These are phyloP conservation scores for Cydia strobilella DNA, from an alignment of 1,140 invertebrate genomes.

Conservation along the genomic window DNA sequence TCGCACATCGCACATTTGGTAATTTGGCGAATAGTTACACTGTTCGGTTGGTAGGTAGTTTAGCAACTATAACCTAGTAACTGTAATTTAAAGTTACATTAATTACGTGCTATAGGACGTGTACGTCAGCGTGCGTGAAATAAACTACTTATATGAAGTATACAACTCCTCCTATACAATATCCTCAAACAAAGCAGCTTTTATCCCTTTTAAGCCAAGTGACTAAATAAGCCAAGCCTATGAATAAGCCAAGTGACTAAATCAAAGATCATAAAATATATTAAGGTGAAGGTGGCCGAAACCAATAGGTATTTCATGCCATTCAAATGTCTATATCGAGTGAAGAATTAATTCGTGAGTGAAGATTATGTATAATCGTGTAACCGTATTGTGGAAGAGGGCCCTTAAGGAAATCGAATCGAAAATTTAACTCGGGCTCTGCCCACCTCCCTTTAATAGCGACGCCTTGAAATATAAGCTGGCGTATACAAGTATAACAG, in stretches of 20 bases:
- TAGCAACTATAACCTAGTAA: background rate
- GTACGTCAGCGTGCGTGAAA: no score
- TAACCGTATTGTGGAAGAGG: no score
- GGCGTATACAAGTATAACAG: slow-evolving; percentile 15
- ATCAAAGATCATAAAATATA: slow-evolving; percentile 2
- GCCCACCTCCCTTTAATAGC: background rate
- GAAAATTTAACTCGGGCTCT: no score
- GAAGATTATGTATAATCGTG: no score
- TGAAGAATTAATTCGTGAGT: no score
- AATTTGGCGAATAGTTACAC: background rate
- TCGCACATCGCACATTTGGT: background rate
- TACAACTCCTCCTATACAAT: background rate
- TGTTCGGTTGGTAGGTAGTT: background rate
- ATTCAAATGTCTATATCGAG: no score
- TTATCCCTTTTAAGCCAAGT: background rate
- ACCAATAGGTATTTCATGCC: background rate
- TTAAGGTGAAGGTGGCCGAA: background rate
- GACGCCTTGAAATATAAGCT: slow-evolving; percentile 12
- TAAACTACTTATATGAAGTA: background rate
- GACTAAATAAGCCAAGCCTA: slow-evolving; percentile 22
- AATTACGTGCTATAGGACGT: background rate
- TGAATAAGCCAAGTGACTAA: slow-evolving; percentile 13
- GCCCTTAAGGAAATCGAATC: no score
- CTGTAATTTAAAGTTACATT: background rate
- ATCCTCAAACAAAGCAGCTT: background rate